Evolutionary conservation across 2,797 vertebrate species (phyloP), one percentile per base, ranked within the genome.

Genomic region (Gadopsis bispinosus): DNA sequence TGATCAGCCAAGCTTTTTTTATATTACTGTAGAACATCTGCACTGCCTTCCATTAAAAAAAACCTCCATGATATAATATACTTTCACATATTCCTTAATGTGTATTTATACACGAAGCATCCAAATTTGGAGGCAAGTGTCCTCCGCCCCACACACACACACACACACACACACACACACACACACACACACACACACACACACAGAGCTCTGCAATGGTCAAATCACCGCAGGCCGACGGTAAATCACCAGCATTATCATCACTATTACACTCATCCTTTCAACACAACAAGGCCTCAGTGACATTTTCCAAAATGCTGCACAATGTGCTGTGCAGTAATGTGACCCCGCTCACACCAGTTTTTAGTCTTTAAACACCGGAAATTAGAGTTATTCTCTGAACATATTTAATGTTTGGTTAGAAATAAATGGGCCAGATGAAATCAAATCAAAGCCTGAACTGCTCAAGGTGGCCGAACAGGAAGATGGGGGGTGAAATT

Each of bases 321-420:
- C 55, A 75, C 59, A 77, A 48, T 70, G 22, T 55, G 26, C 39
- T 50, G 37, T 29, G 13, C 47, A 64, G 59, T 74, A 48, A 75
- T 63, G 62, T 69, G 54, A 71, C 65, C 54, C 5, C 2, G 14
- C 12, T 39, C 10, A 0, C 59, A 37, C 13, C 55, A 53, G 26
- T 63, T 81, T 80, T 66, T 59, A 35, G 77, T 69, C 75, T 77
- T 75, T 69, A 59, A 73, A 73, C 69, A 55, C 16, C n/a, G 59
- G 72, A 83, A 72, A 85, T 80, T 62, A 47, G 56, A 81, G 33
- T 35, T 65, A 26, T 59, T 70, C 50, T 75, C 11, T 33, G 29
- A 83, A 81, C 50, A 67, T 50, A 45, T 80, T 79, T 85, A 75
- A 82, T 56, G 68, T 75, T 68, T 74, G 39, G 77, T 80, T 76